A percentile compares a stretch with the other conserved stretches of the same genome.
These are phyloP conservation scores for Proales similis DNA, from an alignment of 1,140 invertebrate genomes.

Conservation along the genomic window DNA sequence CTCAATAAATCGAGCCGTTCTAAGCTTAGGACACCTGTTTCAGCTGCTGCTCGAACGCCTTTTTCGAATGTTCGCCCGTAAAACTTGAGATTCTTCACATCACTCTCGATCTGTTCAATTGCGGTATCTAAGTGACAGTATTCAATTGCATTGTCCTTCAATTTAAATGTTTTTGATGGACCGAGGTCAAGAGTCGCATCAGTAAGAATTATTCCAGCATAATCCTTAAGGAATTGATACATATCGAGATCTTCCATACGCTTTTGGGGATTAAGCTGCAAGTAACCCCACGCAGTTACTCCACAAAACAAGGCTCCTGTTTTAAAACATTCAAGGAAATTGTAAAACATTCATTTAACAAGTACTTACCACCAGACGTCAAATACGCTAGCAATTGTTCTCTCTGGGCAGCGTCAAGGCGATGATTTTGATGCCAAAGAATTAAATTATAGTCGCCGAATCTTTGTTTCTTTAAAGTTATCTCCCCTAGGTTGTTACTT, in stretches of 20 bases:
- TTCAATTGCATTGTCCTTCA: constrained; percentile 1
- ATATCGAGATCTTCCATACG: constrained; percentile 4
- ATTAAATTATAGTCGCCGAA: constrained; percentile 7
- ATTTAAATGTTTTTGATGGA: constrained; percentile 3
- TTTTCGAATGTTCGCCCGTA: constrained; percentile 1
- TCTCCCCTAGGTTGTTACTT: background rate
- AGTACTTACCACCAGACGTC: constrained; percentile 1
- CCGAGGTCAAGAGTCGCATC: background rate
- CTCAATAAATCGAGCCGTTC: background rate
- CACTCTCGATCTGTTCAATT: background rate
- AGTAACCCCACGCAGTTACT: constrained; percentile 22
- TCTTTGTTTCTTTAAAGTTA: constrained; percentile 11
- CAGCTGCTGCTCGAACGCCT: background rate
- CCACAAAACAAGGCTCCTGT: constrained; percentile 9
- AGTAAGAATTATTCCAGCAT: constrained; percentile 5
- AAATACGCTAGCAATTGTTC: background rate
- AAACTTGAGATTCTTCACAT: constrained; percentile 1
- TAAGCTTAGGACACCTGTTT: background rate
- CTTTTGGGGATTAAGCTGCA: constrained; percentile 7
- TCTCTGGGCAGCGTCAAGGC: background rate
- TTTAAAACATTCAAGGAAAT: background rate
- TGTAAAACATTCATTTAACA: background rate
- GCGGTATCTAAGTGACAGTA: constrained; percentile 19
- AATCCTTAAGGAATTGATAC: constrained; percentile 8
- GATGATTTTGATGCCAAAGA: constrained; percentile 1